Evolutionary conservation across 2,888 invertebrate species (phyloP), one percentile per base, ranked within the genome.

Genomic region (Aphodius sticticus): DNA sequence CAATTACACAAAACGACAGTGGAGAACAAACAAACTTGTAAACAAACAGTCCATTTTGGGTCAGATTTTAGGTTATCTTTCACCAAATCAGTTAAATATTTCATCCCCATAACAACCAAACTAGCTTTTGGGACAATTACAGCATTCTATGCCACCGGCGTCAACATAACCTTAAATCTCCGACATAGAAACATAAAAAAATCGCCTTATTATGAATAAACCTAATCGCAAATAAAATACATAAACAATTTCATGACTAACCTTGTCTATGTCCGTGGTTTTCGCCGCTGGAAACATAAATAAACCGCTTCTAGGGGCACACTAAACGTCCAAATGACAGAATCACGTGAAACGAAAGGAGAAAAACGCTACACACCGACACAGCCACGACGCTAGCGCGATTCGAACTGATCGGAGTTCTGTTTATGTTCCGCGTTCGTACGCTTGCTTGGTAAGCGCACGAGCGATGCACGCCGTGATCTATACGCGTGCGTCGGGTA

Each of bases 271-370:
- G n/a, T 74, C 74, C 74, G 74, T 36, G 5, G 37, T 35, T 74
- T 35, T 74, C 36, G 74, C n/a, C 7, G 74, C 35, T n/a, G 74
- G 74, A 74, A 74, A 35, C 74, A 74, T 74, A 74, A 74, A 74
- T 74, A 74, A 74, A 74, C 37, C 16, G 71, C 36, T n/a, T 35
- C 26, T 35, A 74, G 35, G 36, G n/a, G 35, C 7, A 36, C 35
- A n/a, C 35, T 35, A 74, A 74, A 36, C 70, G 6, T 26, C 74
- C 16, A 16, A n/a, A n/a, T 35, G 74, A 35, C 37, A 74, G 37
- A 74, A 35, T 74, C 74, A 74, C 74, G 74, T 74, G 36, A 74
- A 74, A 35, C 35, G 35, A 74, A 35, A n/a, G 16, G 26, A 7
- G 74, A 74, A 36, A 15, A 3, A 53, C 36, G 74, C 6, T 35